A percentile compares a stretch with the other conserved stretches of the same genome.
Evolutionary conservation across 23 tunicate species (phyloP).

Genomic region (Halocynthia aurantium): DNA sequence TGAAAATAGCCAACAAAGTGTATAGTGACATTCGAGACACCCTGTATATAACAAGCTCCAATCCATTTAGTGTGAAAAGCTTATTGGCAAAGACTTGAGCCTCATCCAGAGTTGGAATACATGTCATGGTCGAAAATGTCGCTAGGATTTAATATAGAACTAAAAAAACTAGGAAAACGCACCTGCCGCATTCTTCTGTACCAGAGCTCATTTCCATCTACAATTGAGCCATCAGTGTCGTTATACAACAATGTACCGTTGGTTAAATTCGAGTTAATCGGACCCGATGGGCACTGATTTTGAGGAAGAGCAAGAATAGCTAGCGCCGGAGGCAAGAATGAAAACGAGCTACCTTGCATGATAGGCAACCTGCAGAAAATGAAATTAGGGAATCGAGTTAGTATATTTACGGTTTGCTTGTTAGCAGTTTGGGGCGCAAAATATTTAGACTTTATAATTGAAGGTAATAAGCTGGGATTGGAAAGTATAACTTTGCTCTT

Average conservation of each 20-base stretch:
- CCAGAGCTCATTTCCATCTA: constrained; percentile 28
- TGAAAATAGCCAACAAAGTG: no score
- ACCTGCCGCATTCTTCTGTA: constrained; percentile 32
- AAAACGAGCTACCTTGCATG: constrained; percentile 22
- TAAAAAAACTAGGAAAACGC: background rate
- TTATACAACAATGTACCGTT: constrained; percentile 12
- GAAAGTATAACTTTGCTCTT: background rate
- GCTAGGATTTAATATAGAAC: no score
- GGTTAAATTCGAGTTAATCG: constrained; percentile 10
- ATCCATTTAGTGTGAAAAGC: no score
- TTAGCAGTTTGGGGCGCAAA: no score
- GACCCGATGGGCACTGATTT: constrained; percentile 13
- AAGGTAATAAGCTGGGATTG: background rate
- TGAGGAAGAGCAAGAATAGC: constrained; percentile 30
- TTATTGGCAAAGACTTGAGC: no score
- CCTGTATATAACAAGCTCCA: no score
- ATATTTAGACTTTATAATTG: no score
- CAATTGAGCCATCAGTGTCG: constrained; percentile 23
- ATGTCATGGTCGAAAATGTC: no score
- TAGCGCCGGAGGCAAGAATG: constrained; percentile 17
- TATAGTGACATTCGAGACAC: no score
- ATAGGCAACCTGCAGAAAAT: constrained; percentile 19
- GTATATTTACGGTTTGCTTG: background rate
- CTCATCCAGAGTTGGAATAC: no score
- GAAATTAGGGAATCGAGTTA: background rate